Evolutionary conservation across 1,140 invertebrate genomes (phyloP).

Genomic region (Nilaparvata lugens): DNA sequence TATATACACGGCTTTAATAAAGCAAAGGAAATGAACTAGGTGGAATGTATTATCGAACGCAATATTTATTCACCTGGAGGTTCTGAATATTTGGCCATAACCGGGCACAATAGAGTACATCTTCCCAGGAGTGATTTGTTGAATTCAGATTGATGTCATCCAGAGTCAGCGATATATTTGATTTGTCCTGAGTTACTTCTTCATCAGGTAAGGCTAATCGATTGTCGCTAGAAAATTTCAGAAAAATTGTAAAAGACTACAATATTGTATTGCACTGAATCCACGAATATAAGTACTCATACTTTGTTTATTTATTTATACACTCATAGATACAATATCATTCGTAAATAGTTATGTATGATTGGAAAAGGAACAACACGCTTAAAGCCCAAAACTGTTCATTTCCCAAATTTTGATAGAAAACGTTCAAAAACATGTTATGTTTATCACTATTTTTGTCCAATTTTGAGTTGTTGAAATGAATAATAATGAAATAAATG

Average conservation of each 20-base stretch:
- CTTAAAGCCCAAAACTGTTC: no score
- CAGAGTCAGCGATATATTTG: constrained; percentile 49
- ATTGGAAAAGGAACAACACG: no score
- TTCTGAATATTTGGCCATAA: constrained; percentile 65
- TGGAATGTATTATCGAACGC: no score
- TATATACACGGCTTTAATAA: no score
- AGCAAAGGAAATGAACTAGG: no score
- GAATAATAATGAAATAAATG: no score
- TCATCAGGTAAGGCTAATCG: constrained; percentile 45
- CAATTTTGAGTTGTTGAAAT: no score
- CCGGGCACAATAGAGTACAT: constrained; percentile 53
- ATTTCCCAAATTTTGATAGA: no score
- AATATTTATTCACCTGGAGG: constrained; percentile 38
- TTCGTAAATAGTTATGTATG: no score
- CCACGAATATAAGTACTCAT: constrained; percentile 6
- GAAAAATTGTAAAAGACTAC: constrained; percentile 19
- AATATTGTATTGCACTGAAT: constrained; percentile 10
- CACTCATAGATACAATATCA: no score
- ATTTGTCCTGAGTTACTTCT: constrained; percentile 42
- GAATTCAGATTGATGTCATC: constrained; percentile 57
- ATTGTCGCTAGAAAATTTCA: constrained; percentile 55
- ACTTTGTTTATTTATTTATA: background rate
- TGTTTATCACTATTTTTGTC: no score
- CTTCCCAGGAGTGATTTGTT: constrained; percentile 62
- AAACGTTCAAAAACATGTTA: no score